A percentile compares a stretch with the other conserved stretches of the same genome.
phyloP scores from a whole-genome alignment of 1,140 invertebrate genomes.

The Hyposmocoma kahamanoa region DNA sequence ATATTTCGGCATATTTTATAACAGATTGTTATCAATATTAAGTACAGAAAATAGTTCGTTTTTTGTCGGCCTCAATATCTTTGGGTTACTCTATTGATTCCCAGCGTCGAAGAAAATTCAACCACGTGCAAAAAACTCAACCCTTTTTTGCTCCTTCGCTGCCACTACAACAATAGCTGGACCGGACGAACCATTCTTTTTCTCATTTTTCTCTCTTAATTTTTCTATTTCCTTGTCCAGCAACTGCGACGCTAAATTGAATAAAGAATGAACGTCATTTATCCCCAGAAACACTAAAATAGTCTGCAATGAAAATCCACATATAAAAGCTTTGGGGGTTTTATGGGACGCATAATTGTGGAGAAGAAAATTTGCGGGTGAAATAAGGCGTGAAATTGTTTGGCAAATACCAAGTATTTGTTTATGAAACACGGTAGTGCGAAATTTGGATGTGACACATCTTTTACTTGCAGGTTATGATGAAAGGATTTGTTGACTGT shows the following conservation, averaged over 20 bases:
- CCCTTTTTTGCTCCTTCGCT: too few relatives aligned
- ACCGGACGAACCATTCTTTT: not conserved
- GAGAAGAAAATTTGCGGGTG: conserved; percentile 48
- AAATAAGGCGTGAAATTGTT: conserved; percentile 66
- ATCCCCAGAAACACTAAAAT: conserved; percentile 37
- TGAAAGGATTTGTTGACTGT: conserved; percentile 37
- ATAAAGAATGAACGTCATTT: conserved; percentile 41
- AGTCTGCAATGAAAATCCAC: conserved; percentile 42
- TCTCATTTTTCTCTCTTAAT: not conserved
- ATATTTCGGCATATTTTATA: too few relatives aligned
- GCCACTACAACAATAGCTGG: too few relatives aligned
- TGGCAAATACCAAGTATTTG: conserved; percentile 53
- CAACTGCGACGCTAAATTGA: conserved; percentile 23
- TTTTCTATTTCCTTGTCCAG: conserved; percentile 9
- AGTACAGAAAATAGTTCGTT: too few relatives aligned
- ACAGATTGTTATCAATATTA: too few relatives aligned
- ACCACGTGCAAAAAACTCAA: too few relatives aligned
- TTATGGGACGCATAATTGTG: conserved; percentile 50
- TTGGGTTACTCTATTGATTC: too few relatives aligned
- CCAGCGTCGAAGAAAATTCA: too few relatives aligned
- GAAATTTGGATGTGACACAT: conserved; percentile 45
- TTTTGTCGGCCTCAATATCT: too few relatives aligned
- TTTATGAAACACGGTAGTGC: conserved; percentile 42
- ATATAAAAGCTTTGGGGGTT: conserved; percentile 39
- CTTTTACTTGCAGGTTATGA: conserved; percentile 27